Evolutionary conservation across 2,888 invertebrate species (phyloP).

Genomic region (Hemistola chrysoprasaria): DNA sequence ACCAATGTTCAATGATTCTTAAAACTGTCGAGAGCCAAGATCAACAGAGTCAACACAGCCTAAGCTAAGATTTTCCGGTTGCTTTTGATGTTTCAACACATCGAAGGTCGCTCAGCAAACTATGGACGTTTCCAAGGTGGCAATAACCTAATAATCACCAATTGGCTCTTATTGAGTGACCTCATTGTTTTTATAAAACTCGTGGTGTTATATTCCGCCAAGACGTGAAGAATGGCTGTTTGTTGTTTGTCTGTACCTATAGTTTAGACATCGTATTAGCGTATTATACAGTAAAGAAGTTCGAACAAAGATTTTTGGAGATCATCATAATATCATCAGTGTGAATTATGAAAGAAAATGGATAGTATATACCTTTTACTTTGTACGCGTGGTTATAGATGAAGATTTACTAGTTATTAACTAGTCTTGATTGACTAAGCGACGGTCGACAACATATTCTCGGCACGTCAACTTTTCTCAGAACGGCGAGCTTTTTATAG

Average conservation of each 20-base stretch:
- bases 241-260: conserved; percentile 11
- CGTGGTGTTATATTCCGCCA: conserved; percentile 20
- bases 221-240: conserved; percentile 18
- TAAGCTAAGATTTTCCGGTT: conserved; percentile 5
- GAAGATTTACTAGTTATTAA: too few species aligned
- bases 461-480: too few species aligned
- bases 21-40: conserved; percentile 9
- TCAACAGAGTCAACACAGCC: conserved; percentile 7
- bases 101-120: conserved; percentile 13
- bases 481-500: too few species aligned
- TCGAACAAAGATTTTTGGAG: too few species aligned
- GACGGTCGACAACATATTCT: too few species aligned
- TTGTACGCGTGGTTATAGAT: too few species aligned
- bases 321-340: too few species aligned
- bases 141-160: conserved; percentile 37
- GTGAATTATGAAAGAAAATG: too few species aligned
- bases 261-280: too few species aligned
- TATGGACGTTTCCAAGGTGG: conserved; percentile 25
- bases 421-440: too few species aligned
- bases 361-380: too few species aligned
- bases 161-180: conserved; percentile 33
- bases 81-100: conserved; percentile 12
- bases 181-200: conserved; percentile 34
- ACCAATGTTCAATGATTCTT: conserved; percentile 5
- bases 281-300: too few species aligned